phyloP scores from a whole-genome alignment of 2,797 vertebrate species.

The Spinus pinus region DNA sequence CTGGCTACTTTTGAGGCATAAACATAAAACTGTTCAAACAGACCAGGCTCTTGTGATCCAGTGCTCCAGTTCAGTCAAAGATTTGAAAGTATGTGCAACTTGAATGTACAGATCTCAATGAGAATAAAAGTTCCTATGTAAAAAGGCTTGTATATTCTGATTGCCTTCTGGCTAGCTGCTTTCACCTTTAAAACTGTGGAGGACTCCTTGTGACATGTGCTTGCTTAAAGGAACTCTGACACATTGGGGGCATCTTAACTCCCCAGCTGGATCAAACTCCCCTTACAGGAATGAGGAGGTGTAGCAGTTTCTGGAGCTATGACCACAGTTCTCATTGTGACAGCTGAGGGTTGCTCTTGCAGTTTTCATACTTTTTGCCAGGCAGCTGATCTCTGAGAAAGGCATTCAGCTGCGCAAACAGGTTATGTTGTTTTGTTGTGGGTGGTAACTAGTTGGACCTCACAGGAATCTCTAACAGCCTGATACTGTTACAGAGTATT shows the following conservation, averaged over 20 bases:
- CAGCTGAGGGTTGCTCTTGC: not conserved
- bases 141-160: not conserved
- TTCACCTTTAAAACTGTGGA: not conserved
- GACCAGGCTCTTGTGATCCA: constrained; percentile 60
- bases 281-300: not conserved
- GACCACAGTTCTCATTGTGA: not conserved
- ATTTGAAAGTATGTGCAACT: constrained; percentile 76
- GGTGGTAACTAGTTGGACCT: not conserved
- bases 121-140: constrained; percentile 84
- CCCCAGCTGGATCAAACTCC: not conserved
- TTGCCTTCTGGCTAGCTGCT: not conserved
- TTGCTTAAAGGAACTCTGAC: not conserved
- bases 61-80: constrained; percentile 70
- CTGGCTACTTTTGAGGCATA: constrained; percentile 79
- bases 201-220: fast-evolving
- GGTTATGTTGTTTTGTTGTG: not conserved
- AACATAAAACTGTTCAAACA: constrained; percentile 44
- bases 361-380: not conserved
- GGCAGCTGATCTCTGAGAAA: not conserved
- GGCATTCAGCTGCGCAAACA: not conserved
- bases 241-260: fast-evolving
- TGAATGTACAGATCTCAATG: constrained; percentile 85
- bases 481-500: not conserved
- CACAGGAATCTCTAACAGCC: not conserved
- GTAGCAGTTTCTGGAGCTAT: not conserved